Base-by-base conservation (phyloP, 2,888 invertebrate genomes). In the Drosophila setosimentum region DNA sequence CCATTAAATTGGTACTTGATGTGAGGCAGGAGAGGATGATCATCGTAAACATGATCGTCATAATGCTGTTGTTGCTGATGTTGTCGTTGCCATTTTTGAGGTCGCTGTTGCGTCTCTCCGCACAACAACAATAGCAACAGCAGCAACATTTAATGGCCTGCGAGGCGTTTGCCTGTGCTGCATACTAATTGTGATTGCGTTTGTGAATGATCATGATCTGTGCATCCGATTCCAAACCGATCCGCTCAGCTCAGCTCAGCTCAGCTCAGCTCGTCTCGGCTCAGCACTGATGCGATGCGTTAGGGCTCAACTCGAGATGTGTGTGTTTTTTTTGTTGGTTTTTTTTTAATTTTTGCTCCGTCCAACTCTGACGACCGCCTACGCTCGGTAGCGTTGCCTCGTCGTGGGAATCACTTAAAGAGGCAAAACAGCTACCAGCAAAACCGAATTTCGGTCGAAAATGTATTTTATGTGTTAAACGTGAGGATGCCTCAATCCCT, bases 1-100 rank as follows among this genome's bases (percentile, higher is more conserved):
- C 87, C 85, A 91, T 91, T 89, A 88, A 91, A 87, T 91, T 91
- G 91, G 91, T 91, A 90, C 90, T 91, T 80, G 82, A 84, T 84
- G 89, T 40, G 77, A 57, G 83, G 55, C 63, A 29, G 59, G 29
- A 61, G 76, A 66, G 65, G 32, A 58, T 61, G 55, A 50, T 67
- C 18, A 71, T 70, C 54, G 58, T 61, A 55, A 59, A 50, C 8
- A 76, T 42, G 42, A 42, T 42, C 21, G 21, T 69, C 58, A 33
- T 77, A 75, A 57, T 63, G 55, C 40, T 63, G 55, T 53, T 59
- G 30, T 27, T 68, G 60, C 30, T 73, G 60, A 54, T 73, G 40
- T 76, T 66, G 66, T 66, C 63, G 73, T 82, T 83, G 83, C 83
- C 78, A 81, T 83, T 85, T 85, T 85, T 87, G 85, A 83, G 87